Conservation (phyloP, 2,113 vertebrate genomes). For the Eurystomus gularis region DNA sequence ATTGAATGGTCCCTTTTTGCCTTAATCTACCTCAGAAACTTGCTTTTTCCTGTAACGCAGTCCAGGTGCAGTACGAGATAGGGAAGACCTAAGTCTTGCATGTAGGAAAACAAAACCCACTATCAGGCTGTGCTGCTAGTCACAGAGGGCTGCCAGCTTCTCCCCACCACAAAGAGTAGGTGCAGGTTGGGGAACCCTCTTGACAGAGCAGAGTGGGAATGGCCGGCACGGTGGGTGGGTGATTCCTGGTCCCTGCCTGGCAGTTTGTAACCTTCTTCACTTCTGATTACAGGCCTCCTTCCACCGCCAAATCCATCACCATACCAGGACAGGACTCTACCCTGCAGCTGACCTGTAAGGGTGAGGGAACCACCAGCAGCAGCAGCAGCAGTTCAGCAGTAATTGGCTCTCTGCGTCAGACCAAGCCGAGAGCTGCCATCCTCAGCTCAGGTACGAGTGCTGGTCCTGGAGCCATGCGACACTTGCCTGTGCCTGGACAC, state of each 20-base stretch:
- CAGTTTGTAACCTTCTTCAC: not conserved
- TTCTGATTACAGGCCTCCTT: conserved; percentile 71
- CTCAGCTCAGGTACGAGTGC: conserved; percentile 83
- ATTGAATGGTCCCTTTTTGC: not conserved
- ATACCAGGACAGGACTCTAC: conserved; percentile 88
- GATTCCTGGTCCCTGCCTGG: not conserved
- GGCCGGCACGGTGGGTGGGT: accelerated
- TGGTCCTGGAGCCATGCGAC: not conserved
- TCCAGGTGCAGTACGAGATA: not conserved
- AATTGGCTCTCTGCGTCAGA: conserved; percentile 72
- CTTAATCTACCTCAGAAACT: not conserved
- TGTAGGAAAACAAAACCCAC: not conserved
- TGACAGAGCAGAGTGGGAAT: not conserved
- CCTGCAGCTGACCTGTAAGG: conserved; percentile 95
- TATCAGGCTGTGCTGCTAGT: accelerated
- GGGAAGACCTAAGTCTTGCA: not conserved
- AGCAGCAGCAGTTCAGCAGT: conserved; percentile 65
- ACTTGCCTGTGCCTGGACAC: not conserved
- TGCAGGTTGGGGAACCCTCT: accelerated
- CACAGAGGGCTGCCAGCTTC: not conserved
- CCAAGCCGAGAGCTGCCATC: conserved; percentile 83
- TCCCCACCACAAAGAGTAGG: not conserved
- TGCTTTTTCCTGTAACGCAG: not conserved
- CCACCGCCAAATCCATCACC: conserved; percentile 92
- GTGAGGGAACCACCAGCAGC: conserved; percentile 83